Evolutionary conservation across 2,113 vertebrate genomes (phyloP).

Genomic region (Oreochromis niloticus): DNA sequence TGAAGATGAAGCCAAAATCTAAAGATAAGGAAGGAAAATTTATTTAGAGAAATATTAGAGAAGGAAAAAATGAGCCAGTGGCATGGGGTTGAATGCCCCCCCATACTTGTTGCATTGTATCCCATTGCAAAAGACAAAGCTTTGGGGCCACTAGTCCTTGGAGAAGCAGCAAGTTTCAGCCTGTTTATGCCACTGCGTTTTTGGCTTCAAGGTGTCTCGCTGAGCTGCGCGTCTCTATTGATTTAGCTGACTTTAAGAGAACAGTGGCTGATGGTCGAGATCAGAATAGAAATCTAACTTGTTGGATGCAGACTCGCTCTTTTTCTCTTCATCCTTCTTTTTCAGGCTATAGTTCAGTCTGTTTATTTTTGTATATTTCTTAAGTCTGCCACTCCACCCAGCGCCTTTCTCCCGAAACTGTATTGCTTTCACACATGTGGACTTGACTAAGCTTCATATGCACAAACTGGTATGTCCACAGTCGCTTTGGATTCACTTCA

Average conservation of each 20-base stretch:
- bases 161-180: slow-evolving; percentile 18
- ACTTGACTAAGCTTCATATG: background rate
- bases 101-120: slow-evolving; percentile 8
- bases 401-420: background rate
- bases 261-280: slow-evolving; percentile 34
- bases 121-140: background rate
- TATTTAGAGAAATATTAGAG: background rate
- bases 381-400: background rate
- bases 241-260: slow-evolving; percentile 43
- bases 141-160: background rate
- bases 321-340: background rate
- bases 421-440: background rate
- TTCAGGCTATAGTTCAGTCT: background rate
- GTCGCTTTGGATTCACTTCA: background rate
- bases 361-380: slow-evolving; percentile 9
- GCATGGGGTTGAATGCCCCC: background rate
- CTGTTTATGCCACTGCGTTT: slow-evolving; percentile 19
- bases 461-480: fast-evolving
- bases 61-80: slow-evolving; percentile 2
- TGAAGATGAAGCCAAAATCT: background rate
- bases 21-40: background rate
- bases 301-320: background rate
- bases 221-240: slow-evolving; percentile 37
- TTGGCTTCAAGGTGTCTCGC: slow-evolving; percentile 26
- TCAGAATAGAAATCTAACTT: slow-evolving; percentile 53